Conservation (phyloP, 1,140 invertebrate genomes). For the Olivierus martensii region DNA sequence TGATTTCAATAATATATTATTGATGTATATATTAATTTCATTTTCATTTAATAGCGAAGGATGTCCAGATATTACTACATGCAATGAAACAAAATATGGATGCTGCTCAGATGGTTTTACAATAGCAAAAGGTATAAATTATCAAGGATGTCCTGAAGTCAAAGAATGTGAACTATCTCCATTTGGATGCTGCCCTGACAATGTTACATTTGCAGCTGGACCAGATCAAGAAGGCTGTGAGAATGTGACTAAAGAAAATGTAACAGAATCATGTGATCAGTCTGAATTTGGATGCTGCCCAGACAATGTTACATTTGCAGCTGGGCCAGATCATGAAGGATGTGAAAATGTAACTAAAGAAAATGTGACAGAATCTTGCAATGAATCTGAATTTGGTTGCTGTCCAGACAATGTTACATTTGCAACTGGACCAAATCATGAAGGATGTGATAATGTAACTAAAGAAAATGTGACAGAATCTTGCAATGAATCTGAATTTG, state of each 20-base stretch:
- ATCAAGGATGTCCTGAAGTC: slow-evolving; percentile 48
- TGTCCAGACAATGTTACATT: slow-evolving; percentile 71
- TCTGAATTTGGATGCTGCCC: slow-evolving; percentile 59
- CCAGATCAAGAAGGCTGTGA: slow-evolving; percentile 52
- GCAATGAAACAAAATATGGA: slow-evolving; percentile 18
- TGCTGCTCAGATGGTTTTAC: slow-evolving; percentile 29
- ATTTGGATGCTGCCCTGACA: slow-evolving; percentile 59
- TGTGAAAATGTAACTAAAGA: slow-evolving; percentile 9
- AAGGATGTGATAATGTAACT: slow-evolving; percentile 58
- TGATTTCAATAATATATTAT: no score
- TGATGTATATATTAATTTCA: no score
- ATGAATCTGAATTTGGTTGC: slow-evolving; percentile 61
- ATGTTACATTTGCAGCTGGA: slow-evolving; percentile 61
- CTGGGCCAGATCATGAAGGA: slow-evolving; percentile 12
- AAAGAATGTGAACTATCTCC: slow-evolving; percentile 80
- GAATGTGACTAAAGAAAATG: no score
- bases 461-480: slow-evolving; percentile 39
- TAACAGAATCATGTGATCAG: slow-evolving; percentile 45
- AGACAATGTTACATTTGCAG: slow-evolving; percentile 54
- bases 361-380: slow-evolving; percentile 46
- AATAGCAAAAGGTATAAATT: slow-evolving; percentile 22
- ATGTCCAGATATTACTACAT: slow-evolving; percentile 1
- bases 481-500: slow-evolving; percentile 57
- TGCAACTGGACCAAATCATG: slow-evolving; percentile 45
- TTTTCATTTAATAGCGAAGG: no score